Conservation (phyloP, 2,113 vertebrate species). For the Odocoileus hemionus region DNA sequence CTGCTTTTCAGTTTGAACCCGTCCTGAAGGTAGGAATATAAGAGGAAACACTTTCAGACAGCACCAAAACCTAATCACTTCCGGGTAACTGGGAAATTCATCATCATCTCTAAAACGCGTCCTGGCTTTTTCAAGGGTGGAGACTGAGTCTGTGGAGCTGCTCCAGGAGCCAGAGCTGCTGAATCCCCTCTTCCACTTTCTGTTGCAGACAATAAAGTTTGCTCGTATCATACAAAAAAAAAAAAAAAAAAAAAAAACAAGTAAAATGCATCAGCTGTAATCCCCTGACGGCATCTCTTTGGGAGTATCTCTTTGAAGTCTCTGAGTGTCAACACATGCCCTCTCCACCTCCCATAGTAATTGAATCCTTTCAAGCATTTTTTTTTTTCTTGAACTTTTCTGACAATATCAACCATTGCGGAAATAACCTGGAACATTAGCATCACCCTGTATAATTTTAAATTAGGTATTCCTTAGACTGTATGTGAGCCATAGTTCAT, state of each 20-base stretch:
- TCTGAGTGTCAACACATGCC: rapidly evolving
- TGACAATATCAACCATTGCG: background rate
- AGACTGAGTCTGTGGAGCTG: background rate
- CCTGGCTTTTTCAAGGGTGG: background rate
- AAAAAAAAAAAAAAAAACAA: background rate
- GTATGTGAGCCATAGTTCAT: background rate
- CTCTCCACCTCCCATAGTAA: background rate
- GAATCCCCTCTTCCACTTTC: background rate
- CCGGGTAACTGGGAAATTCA: background rate
- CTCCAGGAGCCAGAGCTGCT: background rate
- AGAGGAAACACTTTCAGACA: background rate
- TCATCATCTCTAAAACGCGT: background rate
- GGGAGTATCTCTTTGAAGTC: background rate
- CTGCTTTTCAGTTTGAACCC: background rate
- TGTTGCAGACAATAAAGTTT: background rate
- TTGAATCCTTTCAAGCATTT: background rate
- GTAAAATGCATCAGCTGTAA: background rate
- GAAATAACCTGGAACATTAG: background rate
- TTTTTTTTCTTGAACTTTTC: background rate
- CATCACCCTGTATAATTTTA: background rate
- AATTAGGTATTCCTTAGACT: background rate
- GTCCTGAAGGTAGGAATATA: background rate
- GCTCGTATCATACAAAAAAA: background rate
- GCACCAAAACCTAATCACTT: background rate
- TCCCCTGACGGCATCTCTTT: background rate